Conservation (phyloP, 2,888 invertebrate genomes). For the Drosophila yooni region DNA sequence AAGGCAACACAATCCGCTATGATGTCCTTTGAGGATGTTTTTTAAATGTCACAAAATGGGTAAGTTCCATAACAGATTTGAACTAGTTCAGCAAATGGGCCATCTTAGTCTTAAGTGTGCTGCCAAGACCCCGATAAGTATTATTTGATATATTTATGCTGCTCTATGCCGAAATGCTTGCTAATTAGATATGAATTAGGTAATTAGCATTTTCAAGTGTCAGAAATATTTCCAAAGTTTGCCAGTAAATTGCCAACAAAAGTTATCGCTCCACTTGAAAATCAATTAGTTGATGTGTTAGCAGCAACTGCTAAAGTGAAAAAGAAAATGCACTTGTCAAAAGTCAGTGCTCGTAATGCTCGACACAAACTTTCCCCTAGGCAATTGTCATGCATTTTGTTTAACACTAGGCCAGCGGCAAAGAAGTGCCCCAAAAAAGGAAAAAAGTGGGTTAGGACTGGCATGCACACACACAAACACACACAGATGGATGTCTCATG, state of each 20-base stretch:
- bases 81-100: too few relatives aligned
- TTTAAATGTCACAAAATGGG: background rate
- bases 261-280: slow-evolving; percentile 56
- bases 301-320: background rate
- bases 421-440: slow-evolving; percentile 7
- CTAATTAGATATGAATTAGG: slow-evolving; percentile 37
- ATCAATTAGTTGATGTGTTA: slow-evolving; percentile 74
- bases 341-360: slow-evolving; percentile 25
- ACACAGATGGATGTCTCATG: background rate
- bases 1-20: too few relatives aligned
- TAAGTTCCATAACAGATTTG: too few relatives aligned
- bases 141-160: background rate
- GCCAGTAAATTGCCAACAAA: slow-evolving; percentile 7
- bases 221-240: slow-evolving; percentile 1
- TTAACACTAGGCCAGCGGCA: slow-evolving; percentile 37
- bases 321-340: slow-evolving; percentile 45
- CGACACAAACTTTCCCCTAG: slow-evolving; percentile 21
- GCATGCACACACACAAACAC: slow-evolving; percentile 35
- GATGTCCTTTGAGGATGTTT: too few relatives aligned
- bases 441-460: slow-evolving; percentile 68
- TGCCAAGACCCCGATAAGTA: background rate
- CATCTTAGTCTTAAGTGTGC: too few relatives aligned
- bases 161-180: background rate
- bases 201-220: slow-evolving; percentile 28
- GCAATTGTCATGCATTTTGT: slow-evolving; percentile 30